These are phyloP conservation scores for Actinia tenebrosa DNA, from an alignment of 64 coral and sea anemone genomes.

Conservation along the genomic window DNA sequence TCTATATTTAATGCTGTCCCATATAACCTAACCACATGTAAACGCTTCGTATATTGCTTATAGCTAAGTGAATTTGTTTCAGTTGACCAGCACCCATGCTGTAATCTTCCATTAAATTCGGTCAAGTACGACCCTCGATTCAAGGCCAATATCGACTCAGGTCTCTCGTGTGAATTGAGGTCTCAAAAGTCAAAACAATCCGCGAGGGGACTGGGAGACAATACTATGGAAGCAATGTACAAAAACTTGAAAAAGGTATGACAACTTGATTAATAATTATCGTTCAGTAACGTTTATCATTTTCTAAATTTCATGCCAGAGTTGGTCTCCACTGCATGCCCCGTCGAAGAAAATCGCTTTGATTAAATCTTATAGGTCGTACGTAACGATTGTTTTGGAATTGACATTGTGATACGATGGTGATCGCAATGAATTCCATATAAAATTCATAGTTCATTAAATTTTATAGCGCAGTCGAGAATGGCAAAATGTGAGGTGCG, in stretches of 20 bases:
- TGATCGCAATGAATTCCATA: too few species aligned
- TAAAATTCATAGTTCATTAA: too few species aligned
- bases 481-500: too few species aligned
- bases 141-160: conserved; percentile 12
- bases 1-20: not conserved
- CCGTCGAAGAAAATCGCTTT: too few species aligned
- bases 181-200: not conserved
- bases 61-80: not conserved
- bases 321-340: too few species aligned
- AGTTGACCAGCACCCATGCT: conserved; percentile 36
- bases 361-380: too few species aligned
- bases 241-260: conserved; percentile 11
- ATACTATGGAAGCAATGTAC: not conserved
- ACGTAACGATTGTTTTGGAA: too few species aligned
- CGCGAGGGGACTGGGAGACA: conserved; percentile 12
- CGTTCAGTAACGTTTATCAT: too few species aligned
- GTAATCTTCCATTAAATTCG: not conserved
- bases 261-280: too few species aligned
- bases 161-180: conserved; percentile 15
- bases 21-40: not conserved
- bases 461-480: too few species aligned
- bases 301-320: too few species aligned
- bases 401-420: too few species aligned
- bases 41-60: not conserved
- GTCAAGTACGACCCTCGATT: conserved; percentile 21